Evolutionary conservation across 2,113 vertebrate species (phyloP).

Genomic region (Austrofundulus limnaeus): DNA sequence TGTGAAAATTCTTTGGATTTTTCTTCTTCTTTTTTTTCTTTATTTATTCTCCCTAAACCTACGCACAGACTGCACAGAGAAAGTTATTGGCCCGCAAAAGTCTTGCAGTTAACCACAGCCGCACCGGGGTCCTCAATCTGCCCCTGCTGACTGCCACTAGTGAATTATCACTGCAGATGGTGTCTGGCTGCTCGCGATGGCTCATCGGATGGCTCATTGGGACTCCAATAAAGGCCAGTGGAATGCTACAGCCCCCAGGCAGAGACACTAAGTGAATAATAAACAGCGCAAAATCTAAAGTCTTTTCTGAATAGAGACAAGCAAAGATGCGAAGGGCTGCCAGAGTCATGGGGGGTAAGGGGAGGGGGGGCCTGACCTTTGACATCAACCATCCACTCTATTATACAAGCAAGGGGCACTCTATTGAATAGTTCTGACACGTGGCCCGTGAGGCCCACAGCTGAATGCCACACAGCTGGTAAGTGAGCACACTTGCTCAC

Average conservation of each 20-base stretch:
- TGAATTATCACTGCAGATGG: constrained; percentile 78
- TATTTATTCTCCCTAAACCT: constrained; percentile 16
- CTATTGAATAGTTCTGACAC: constrained; percentile 74
- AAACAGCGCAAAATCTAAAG: constrained; percentile 65
- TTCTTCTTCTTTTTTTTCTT: constrained; percentile 22
- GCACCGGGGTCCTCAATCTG: constrained; percentile 58
- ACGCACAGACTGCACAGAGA: constrained; percentile 28
- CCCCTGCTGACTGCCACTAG: constrained; percentile 56
- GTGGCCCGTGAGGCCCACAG: constrained; percentile 69
- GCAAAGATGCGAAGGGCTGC: constrained; percentile 61
- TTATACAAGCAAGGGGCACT: constrained; percentile 69
- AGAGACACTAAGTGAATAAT: constrained; percentile 70
- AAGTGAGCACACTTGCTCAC: constrained; percentile 73
- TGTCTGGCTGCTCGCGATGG: constrained; percentile 73
- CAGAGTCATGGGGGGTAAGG: constrained; percentile 51
- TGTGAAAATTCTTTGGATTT: constrained; percentile 33
- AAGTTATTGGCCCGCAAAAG: constrained; percentile 33
- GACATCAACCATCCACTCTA: constrained; percentile 69
- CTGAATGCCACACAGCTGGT: constrained; percentile 78
- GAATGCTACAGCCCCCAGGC: constrained; percentile 70
- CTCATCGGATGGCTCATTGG: constrained; percentile 72
- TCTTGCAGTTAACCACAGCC: constrained; percentile 54
- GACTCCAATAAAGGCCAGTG: constrained; percentile 68
- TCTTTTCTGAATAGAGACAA: constrained; percentile 62
- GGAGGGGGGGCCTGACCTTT: constrained; percentile 71